Evolutionary conservation across 2,797 vertebrate species (phyloP).

Genomic region (Hypotaenidia philippensis): DNA sequence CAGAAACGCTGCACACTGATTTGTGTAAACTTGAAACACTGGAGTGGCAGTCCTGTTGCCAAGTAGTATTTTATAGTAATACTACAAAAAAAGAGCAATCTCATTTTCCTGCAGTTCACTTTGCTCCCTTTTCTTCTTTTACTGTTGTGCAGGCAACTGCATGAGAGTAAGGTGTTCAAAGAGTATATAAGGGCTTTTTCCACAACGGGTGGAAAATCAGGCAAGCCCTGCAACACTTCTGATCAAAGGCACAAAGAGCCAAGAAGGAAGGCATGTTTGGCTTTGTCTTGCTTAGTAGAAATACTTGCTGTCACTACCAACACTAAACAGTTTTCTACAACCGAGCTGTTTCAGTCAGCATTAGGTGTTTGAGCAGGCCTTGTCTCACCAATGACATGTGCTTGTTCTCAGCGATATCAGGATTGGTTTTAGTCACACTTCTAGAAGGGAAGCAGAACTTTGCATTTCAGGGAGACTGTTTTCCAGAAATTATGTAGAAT

Average conservation of each 20-base stretch:
- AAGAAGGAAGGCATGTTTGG: not conserved
- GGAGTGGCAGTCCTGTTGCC: not conserved
- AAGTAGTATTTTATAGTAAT: no score
- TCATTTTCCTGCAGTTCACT: not conserved
- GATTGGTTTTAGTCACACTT: not conserved
- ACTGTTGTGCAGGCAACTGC: not conserved
- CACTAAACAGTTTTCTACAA: not conserved
- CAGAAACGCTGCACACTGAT: not conserved
- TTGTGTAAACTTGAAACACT: not conserved
- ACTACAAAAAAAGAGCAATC: not conserved
- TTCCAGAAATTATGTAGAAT: slow-evolving; percentile 49
- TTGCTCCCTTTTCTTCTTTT: not conserved
- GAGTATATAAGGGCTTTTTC: not conserved
- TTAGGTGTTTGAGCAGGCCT: not conserved
- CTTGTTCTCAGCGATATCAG: not conserved
- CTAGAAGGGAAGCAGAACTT: slow-evolving; percentile 35
- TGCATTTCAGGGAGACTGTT: slow-evolving; percentile 47
- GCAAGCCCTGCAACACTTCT: not conserved
- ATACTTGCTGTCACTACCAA: not conserved
- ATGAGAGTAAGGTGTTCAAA: not conserved
- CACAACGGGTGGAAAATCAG: not conserved
- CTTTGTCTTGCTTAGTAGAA: not conserved
- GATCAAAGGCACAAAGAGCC: not conserved
- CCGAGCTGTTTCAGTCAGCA: not conserved
- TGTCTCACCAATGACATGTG: not conserved